Base-by-base conservation (phyloP, 2,113 vertebrate genomes). In the Leptodactylus fuscus region DNA sequence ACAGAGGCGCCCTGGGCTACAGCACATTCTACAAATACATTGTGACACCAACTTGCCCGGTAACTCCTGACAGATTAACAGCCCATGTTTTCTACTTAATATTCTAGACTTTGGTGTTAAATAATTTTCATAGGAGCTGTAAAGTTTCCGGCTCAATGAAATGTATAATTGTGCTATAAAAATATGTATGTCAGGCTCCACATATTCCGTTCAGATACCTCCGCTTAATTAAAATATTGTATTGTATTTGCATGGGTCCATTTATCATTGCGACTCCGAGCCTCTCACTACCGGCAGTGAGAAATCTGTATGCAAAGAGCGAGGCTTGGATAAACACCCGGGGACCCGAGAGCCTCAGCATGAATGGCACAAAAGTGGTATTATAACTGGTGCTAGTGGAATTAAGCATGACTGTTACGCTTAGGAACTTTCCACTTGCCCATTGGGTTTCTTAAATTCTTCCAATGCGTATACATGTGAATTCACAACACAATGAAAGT, bases 81-180 rank as follows among this genome's bases (percentile, higher is more conserved):
- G 38, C 36, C 41, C n/a, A 1, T 29, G 2, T 41, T 38, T 27
- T 79, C 34, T n/a, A 38, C 58, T 65, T 67, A 81, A 79, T 48
- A 81, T 79, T 81, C 60, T 24, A 44, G 36, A 65, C 60, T 65
- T 67, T 32, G 38, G 78, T 67, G 78, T 65, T 81, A 81, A 65
- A 81, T 65, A 20, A 18, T 81, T 48, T 81, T 81, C 58, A 48
- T 49, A 60, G 41, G 49, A 81, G 77, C 77, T 49, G 44, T 69
- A 67, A 67, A 65, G 29, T 67, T 67, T 81, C 38, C 60, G 15
- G 79, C 78, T 81, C 78, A 65, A 32, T 65, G 58, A 65, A 81
- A 81, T 65, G 78, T 44, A 81, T 81, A 81, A 80, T 80, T 80
- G 77, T 34, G 53, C 79, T 67, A 69, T 67, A 81, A 67, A 65